phyloP scores from a whole-genome alignment of 2,113 vertebrate species.

The Erpornis zantholeuca region DNA sequence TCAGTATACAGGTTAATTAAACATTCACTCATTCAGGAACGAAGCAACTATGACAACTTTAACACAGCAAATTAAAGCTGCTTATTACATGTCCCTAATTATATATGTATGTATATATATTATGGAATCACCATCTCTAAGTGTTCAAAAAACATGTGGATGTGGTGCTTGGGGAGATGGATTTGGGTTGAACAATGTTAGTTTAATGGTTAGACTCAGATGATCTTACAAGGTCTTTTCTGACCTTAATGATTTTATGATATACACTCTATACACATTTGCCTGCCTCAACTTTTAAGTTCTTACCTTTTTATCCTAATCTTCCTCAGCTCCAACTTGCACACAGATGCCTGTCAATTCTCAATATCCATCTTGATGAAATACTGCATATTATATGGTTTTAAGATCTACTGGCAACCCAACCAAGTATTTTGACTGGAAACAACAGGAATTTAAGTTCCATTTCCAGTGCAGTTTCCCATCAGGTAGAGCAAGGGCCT shows the following conservation, averaged over 20 bases:
- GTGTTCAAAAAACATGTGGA: not conserved
- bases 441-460: not conserved
- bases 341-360: not conserved
- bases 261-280: not conserved
- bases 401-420: not conserved
- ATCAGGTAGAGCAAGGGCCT: not conserved
- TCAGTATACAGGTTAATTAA: not conserved
- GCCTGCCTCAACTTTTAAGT: not conserved
- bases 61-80: not conserved
- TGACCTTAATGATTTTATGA: not conserved
- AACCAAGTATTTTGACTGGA: not conserved
- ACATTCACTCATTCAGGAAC: not conserved
- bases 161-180: not conserved
- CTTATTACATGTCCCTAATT: not conserved
- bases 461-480: not conserved
- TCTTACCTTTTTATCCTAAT: not conserved
- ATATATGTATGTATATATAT: too few species aligned
- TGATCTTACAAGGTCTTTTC: rapidly evolving
- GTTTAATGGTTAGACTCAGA: not conserved
- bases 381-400: not conserved
- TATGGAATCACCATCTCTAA: not conserved
- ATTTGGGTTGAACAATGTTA: not conserved
- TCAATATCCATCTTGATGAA: not conserved
- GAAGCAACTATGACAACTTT: not conserved
- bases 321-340: not conserved